Conservation (phyloP, 2,797 vertebrate species). For the Trachops cirrhosus region DNA sequence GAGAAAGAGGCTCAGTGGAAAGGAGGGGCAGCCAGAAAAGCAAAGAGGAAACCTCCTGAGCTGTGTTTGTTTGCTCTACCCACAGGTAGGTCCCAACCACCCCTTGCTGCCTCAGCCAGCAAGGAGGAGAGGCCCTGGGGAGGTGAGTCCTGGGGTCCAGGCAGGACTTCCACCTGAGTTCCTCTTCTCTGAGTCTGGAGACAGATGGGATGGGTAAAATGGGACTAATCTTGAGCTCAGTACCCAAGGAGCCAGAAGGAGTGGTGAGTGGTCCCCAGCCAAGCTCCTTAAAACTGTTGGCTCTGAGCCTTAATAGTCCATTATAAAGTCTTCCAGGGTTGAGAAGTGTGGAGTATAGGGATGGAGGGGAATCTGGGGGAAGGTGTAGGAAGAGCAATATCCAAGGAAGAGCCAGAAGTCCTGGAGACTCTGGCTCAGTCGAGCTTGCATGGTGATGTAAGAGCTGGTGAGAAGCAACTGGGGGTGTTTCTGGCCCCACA, state of each 20-base stretch:
- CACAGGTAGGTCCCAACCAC: accelerated
- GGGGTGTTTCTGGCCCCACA: too few species aligned
- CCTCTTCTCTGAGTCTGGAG: background rate
- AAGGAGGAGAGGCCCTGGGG: too few species aligned
- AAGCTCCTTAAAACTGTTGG: background rate
- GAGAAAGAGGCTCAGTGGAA: background rate
- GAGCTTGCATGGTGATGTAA: background rate
- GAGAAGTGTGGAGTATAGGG: too few species aligned
- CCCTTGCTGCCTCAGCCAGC: background rate
- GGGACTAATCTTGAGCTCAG: background rate
- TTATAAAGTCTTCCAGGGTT: background rate
- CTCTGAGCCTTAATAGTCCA: background rate
- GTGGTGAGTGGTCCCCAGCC: background rate
- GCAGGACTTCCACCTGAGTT: background rate
- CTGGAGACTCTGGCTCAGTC: background rate
- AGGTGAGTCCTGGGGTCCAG: background rate
- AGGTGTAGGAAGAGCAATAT: too few species aligned
- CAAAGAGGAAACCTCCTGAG: background rate
- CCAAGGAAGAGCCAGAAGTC: background rate
- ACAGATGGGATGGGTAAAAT: background rate
- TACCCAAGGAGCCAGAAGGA: background rate
- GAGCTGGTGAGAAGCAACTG: background rate
- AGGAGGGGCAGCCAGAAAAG: background rate
- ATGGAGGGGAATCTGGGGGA: accelerated
- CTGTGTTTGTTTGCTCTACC: background rate